Percentiles rank a stretch among this genome's conserved stretches.
phyloP scores from a whole-genome alignment of 2,113 vertebrate genomes.

The Actinemys pallida region DNA sequence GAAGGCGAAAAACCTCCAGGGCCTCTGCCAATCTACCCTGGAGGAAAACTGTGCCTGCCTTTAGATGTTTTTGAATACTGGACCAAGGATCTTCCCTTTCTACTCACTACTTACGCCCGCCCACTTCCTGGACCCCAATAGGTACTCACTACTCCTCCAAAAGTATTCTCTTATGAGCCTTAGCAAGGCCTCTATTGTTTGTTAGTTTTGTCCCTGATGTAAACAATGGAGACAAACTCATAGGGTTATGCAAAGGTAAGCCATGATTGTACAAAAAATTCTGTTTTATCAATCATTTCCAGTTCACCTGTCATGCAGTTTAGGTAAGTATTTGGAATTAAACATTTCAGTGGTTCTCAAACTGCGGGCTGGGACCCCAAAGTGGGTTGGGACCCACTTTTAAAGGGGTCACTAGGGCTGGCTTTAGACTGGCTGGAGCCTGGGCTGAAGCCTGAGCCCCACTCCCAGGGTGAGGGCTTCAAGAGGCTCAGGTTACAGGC shows the following conservation, averaged over 20 bases:
- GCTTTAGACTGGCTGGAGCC: too few species aligned
- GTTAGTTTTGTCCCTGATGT: not conserved
- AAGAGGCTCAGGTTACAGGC: too few species aligned
- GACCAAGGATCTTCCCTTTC: conserved; percentile 20
- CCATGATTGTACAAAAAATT: not conserved
- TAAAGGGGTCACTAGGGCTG: too few species aligned
- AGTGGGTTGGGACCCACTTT: too few species aligned
- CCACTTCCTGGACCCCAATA: too few species aligned
- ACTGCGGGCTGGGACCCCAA: too few species aligned
- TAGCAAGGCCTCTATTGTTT: not conserved
- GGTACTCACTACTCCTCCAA: not conserved
- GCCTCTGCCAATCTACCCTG: too few species aligned
- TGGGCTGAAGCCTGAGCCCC: too few species aligned
- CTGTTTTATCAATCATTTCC: conserved; percentile 13
- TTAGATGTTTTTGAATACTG: conserved; percentile 32
- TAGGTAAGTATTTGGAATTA: not conserved
- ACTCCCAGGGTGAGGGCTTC: too few species aligned
- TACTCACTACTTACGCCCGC: not conserved
- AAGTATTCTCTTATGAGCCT: not conserved
- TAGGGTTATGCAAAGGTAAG: not conserved
- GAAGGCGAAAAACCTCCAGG: too few species aligned
- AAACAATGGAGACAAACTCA: not conserved
- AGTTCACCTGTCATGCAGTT: not conserved
- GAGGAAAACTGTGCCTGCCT: not conserved
- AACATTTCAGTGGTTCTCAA: not conserved